Evolutionary conservation across 2,797 vertebrate genomes (phyloP).

Genomic region (Cygnus olor): DNA sequence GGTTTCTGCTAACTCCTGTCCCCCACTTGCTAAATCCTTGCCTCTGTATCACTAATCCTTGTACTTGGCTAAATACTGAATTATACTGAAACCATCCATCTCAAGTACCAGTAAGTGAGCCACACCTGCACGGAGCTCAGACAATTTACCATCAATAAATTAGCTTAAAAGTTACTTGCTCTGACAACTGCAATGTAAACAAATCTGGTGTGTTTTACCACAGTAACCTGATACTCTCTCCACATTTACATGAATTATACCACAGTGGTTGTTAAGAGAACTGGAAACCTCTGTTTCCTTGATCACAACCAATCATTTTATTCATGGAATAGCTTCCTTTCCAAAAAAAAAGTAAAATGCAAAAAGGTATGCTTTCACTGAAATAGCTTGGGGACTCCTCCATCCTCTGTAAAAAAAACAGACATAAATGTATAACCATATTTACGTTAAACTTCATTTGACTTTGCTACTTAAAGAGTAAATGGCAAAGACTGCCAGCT

Average conservation of each 20-base stretch:
- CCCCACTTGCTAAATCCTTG: neutral
- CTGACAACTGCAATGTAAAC: conserved; percentile 30
- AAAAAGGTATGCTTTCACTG: neutral
- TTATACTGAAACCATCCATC: neutral
- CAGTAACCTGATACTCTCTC: neutral
- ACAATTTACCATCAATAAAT: neutral
- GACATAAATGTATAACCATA: neutral
- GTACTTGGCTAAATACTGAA: neutral
- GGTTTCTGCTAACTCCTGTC: neutral
- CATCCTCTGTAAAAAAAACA: neutral
- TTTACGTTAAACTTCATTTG: neutral
- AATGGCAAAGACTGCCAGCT: accelerated
- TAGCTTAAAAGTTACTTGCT: neutral
- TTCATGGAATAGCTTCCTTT: neutral
- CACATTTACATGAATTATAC: conserved; percentile 11
- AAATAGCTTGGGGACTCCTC: neutral
- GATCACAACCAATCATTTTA: neutral
- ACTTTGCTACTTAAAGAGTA: neutral
- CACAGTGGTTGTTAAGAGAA: neutral
- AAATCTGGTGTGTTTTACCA: neutral
- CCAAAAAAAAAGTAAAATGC: neutral
- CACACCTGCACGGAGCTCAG: neutral
- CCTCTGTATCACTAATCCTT: neutral
- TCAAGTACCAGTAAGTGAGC: neutral
- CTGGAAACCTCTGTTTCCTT: neutral